Base-by-base conservation (phyloP, 2,113 vertebrate genomes). In the Etheostoma spectabile region DNA sequence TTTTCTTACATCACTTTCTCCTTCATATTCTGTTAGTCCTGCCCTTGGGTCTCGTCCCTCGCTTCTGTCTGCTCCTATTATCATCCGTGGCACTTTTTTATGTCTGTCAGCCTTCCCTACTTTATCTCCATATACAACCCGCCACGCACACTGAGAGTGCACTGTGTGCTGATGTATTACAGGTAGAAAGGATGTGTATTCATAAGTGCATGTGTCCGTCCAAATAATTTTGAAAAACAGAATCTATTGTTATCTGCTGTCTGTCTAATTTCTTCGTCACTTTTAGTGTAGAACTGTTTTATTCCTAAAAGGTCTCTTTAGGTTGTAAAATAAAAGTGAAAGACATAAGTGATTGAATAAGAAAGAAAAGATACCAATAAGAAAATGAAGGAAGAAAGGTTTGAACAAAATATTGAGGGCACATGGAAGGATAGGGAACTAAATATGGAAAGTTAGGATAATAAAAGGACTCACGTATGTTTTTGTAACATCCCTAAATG, bases 1-100 rank as follows among this genome's bases (percentile, higher is more conserved):
- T 52, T 68, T 69, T 75, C 73, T 67, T 42, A 22, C 66, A 11
- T 45, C 64, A 35, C 62, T 59, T 72, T 73, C 38, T 45, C 38
- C 45, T 51, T 80, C 57, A 53, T 19, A 72, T 33, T 53, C 53
- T 62, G 33, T 66, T 21, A 30, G 30, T 59, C 21, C 51, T 84
- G 85, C 38, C 86, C 86, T 92, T 86, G 82, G 53, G 64, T 85
- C 70, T 80, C 55, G 8, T 83, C 66, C 62, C 83, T 72, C 18
- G 16, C 77, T 72, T 83, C 74, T 83, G 83, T 88, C 83, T 72
- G 46, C 42, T 88, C 60, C 75, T 64, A 81, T 91, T 78, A 86
- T 86, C 69, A 71, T 85, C 86, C 2, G 0, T 68, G 27, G 71
- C 65, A 27, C n/a, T 65, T 66, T 65, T 73, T 73, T 66, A 27